A percentile compares a stretch with the other conserved stretches of the same genome.
These are phyloP conservation scores for Lophochroa leadbeateri DNA, from an alignment of 2,113 vertebrate species.

Conservation along the genomic window DNA sequence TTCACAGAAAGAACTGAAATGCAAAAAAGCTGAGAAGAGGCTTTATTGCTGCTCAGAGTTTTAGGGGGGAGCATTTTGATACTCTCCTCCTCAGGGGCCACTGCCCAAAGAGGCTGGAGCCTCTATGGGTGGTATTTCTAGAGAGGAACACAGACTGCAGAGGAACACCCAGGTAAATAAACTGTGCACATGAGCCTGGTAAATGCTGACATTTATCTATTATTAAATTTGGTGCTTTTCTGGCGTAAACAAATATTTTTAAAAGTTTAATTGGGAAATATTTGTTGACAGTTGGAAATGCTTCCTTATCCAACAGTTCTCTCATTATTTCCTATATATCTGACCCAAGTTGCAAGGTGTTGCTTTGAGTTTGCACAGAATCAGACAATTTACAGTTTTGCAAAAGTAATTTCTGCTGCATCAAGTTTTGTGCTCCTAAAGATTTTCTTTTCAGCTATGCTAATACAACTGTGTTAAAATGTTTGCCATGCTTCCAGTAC, in stretches of 20 bases:
- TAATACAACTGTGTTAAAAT: neutral
- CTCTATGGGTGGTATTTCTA: neutral
- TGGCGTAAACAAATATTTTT: neutral
- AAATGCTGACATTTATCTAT: neutral
- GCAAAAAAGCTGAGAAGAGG: neutral
- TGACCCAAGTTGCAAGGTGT: neutral
- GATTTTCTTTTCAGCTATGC: neutral
- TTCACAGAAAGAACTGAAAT: neutral
- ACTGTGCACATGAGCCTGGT: neutral
- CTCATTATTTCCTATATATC: neutral
- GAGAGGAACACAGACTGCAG: neutral
- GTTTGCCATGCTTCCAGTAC: neutral
- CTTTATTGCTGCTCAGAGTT: neutral
- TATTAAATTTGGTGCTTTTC: neutral
- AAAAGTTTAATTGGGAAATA: neutral
- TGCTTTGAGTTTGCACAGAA: neutral
- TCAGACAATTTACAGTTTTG: neutral
- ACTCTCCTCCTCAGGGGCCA: neutral
- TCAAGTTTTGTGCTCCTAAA: neutral
- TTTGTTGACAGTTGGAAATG: neutral
- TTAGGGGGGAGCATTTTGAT: neutral
- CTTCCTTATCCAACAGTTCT: neutral
- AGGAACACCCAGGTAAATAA: neutral
- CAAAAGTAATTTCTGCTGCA: neutral
- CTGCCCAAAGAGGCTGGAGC: neutral